These are phyloP conservation scores for Periparus ater DNA, from an alignment of 2,797 vertebrate genomes.

Conservation along the genomic window DNA sequence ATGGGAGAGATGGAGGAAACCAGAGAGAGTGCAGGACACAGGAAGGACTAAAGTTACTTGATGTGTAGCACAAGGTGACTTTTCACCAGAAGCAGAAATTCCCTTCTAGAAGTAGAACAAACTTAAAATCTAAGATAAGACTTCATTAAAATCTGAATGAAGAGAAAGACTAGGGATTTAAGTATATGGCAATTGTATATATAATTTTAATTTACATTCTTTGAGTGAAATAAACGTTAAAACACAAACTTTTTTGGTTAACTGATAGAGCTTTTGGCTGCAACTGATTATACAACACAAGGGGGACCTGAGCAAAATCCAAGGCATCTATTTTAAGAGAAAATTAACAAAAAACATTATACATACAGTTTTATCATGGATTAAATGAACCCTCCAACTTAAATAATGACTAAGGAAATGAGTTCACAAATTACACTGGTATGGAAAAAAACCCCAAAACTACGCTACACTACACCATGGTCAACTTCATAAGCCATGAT, in stretches of 20 bases:
- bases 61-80: neutral
- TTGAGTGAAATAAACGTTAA: slow-evolving; percentile 39
- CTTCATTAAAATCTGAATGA: neutral
- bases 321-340: neutral
- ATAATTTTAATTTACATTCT: slow-evolving; percentile 1
- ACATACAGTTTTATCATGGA: neutral
- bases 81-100: neutral
- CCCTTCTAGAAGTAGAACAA: neutral
- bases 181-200: neutral
- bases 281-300: neutral
- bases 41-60: neutral
- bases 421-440: neutral
- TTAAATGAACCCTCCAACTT: neutral
- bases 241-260: neutral
- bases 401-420: neutral
- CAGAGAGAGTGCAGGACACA: neutral
- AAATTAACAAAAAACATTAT: neutral
- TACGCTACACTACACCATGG: neutral
- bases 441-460: neutral
- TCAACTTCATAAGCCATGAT: neutral
- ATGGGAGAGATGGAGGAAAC: neutral
- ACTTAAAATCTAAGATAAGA: neutral
- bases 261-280: neutral
- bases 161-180: neutral
- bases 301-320: neutral